These are phyloP conservation scores for Stigmatopora nigra DNA, from an alignment of 2,113 vertebrate species.

Conservation along the genomic window DNA sequence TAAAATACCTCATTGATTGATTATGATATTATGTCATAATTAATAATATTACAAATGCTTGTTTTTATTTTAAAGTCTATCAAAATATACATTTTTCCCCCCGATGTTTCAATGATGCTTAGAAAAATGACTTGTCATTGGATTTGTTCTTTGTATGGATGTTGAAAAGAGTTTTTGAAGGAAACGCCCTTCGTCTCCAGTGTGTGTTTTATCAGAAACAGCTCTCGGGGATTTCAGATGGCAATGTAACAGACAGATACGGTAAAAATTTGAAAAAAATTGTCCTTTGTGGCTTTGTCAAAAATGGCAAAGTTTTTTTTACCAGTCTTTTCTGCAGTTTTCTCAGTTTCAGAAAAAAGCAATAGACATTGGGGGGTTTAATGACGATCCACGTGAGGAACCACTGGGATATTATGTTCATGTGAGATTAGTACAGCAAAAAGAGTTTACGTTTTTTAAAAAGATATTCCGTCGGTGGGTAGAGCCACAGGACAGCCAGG, in stretches of 20 bases:
- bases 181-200: conserved; percentile 38
- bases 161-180: conserved; percentile 63
- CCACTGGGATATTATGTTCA: conserved; percentile 50
- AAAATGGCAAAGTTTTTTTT: conserved; percentile 56
- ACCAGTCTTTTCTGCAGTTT: conserved; percentile 50
- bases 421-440: conserved; percentile 81
- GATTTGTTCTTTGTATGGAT: conserved; percentile 56
- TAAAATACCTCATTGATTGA: conserved; percentile 80
- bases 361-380: conserved; percentile 45
- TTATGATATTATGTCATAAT: conserved; percentile 73
- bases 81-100: conserved; percentile 86
- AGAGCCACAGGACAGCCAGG: conserved; percentile 62
- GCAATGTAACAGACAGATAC: conserved; percentile 53
- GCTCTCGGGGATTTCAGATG: conserved; percentile 54
- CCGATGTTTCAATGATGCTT: conserved; percentile 68
- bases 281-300: conserved; percentile 47
- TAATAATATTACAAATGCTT: conserved; percentile 75
- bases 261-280: conserved; percentile 61
- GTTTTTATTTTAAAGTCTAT: conserved; percentile 73
- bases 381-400: conserved; percentile 52
- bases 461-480: conserved; percentile 78
- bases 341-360: conserved; percentile 61
- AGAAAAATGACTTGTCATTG: conserved; percentile 49
- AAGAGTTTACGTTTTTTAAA: conserved; percentile 64
- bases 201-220: conserved; percentile 48